These are phyloP conservation scores for Hippocampus barbouri DNA, from an alignment of 2,113 vertebrate species.

Conservation along the genomic window DNA sequence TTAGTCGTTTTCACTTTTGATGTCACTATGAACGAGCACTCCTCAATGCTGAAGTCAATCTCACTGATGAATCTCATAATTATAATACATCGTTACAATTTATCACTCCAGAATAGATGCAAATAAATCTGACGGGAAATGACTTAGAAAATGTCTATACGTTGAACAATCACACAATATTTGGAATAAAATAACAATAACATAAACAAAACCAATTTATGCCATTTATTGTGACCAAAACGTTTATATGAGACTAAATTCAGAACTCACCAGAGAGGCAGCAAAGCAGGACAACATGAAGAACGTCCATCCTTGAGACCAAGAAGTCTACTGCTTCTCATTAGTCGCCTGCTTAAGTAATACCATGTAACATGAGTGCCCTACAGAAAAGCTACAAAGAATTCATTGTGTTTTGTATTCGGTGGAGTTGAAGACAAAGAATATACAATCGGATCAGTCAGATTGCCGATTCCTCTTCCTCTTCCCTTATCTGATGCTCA, in stretches of 20 bases:
- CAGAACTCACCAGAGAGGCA: slow-evolving; percentile 55
- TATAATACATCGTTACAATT: not conserved
- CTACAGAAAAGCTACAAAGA: not conserved
- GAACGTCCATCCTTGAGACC: slow-evolving; percentile 41
- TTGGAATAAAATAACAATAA: not conserved
- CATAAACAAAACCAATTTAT: not conserved
- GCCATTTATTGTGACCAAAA: not conserved
- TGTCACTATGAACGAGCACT: no score
- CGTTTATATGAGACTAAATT: not conserved
- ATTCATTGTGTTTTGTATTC: slow-evolving; percentile 15
- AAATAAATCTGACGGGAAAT: not conserved
- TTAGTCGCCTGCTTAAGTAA: slow-evolving; percentile 12
- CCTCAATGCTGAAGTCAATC: no score
- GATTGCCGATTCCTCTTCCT: not conserved
- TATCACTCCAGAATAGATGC: not conserved
- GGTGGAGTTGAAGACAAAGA: not conserved
- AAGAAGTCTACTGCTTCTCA: not conserved
- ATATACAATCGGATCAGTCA: not conserved
- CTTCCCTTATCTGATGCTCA: not conserved
- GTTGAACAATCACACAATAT: not conserved
- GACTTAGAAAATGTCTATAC: not conserved
- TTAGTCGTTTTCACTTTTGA: no score
- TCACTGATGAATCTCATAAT: not conserved
- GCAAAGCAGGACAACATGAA: slow-evolving; percentile 24
- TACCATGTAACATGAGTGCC: not conserved